Percentiles rank a stretch among this genome's conserved stretches.
phyloP scores from a whole-genome alignment of 2,888 invertebrate species.

The Diabrotica balteata region DNA sequence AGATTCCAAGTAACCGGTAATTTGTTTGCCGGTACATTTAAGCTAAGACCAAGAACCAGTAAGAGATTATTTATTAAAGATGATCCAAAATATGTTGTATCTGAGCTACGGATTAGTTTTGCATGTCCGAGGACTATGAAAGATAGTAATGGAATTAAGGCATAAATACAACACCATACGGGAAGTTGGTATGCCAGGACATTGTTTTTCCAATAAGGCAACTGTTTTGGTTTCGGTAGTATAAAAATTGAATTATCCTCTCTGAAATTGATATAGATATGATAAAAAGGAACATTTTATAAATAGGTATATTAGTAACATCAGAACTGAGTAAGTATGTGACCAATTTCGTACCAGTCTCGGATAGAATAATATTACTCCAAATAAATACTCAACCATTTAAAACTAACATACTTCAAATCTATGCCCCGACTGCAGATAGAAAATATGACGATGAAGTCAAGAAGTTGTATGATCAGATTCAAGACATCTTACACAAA shows the following conservation, averaged over 20 bases:
- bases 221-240: conserved; percentile 1
- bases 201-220: conserved; percentile 2
- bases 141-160: background rate
- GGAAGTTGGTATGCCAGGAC: background rate
- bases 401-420: too few relatives aligned
- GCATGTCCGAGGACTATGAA: background rate
- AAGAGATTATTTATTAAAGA: background rate
- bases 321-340: too few relatives aligned
- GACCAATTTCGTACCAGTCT: too few relatives aligned
- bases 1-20: conserved; percentile 5
- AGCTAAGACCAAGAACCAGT: background rate
- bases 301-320: too few relatives aligned
- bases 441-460: too few relatives aligned
- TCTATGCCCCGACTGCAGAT: too few relatives aligned
- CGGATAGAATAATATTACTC: too few relatives aligned
- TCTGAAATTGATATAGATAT: background rate
- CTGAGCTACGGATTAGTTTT: background rate
- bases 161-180: background rate
- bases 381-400: too few relatives aligned
- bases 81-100: background rate
- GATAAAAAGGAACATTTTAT: too few relatives aligned
- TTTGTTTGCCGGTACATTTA: background rate
- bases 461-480: too few relatives aligned
- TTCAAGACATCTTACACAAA: too few relatives aligned
- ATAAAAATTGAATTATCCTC: background rate